phyloP scores from a whole-genome alignment of 2,113 vertebrate genomes.

The Cyprinus carpio region DNA sequence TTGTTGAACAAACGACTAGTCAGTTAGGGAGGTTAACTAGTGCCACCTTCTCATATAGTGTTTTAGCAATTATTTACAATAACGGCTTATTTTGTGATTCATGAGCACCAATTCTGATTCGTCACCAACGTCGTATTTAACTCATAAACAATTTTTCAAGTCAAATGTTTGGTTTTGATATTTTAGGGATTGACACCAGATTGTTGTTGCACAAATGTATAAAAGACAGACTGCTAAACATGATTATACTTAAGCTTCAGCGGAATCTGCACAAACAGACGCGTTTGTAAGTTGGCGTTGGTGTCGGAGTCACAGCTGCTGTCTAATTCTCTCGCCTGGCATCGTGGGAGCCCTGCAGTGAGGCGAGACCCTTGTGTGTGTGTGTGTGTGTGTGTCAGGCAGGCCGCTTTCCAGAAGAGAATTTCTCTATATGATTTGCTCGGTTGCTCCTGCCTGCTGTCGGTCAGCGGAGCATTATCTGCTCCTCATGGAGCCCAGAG shows the following conservation, averaged over 20 bases:
- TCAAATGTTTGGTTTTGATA: background rate
- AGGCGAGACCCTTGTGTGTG: conserved; percentile 10
- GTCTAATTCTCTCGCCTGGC: conserved; percentile 22
- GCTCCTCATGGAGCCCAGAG: background rate
- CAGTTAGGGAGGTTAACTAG: too few species aligned
- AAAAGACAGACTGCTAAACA: background rate
- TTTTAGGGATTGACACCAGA: background rate
- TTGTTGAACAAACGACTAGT: too few species aligned
- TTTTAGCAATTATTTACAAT: too few species aligned
- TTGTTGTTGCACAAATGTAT: background rate
- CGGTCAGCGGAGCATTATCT: conserved; percentile 23
- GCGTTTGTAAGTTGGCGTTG: background rate
- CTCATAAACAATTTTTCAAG: too few species aligned
- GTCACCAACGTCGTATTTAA: background rate
- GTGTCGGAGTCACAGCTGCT: conserved; percentile 29
- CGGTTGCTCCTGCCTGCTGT: background rate
- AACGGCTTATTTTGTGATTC: too few species aligned
- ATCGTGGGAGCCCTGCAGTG: conserved; percentile 25
- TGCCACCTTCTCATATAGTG: too few species aligned
- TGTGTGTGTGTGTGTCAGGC: background rate
- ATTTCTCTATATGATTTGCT: background rate
- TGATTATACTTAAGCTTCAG: background rate
- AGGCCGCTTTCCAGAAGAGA: background rate
- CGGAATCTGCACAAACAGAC: conserved; percentile 10
- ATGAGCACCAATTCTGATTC: background rate